phyloP scores from a whole-genome alignment of 2,888 invertebrate genomes.

The Drosophila kambysellisi region DNA sequence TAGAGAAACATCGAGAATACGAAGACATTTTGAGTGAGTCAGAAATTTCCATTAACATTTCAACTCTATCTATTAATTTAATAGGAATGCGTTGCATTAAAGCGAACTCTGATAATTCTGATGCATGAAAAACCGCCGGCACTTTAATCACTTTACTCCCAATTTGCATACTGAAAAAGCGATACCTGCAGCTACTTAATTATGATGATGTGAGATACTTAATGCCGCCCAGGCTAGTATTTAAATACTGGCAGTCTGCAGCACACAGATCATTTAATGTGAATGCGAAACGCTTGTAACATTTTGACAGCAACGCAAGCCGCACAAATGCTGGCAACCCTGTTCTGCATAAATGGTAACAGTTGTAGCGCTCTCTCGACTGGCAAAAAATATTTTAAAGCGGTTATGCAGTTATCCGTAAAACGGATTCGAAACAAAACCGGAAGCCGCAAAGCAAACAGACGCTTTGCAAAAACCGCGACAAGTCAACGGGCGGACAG shows the following conservation, averaged over 20 bases:
- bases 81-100: conserved; percentile 1
- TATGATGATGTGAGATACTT: conserved; percentile 29
- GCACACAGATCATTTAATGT: conserved; percentile 3
- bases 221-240: conserved; percentile 18
- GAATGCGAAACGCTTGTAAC: neutral
- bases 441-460: conserved; percentile 79
- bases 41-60: neutral
- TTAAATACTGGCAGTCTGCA: conserved; percentile 12
- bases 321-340: conserved; percentile 24
- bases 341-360: conserved; percentile 18
- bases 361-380: conserved; percentile 16
- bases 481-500: conserved; percentile 48
- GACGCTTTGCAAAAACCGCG: conserved; percentile 76
- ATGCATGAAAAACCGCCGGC: conserved; percentile 11
- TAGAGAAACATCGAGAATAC: neutral
- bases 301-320: conserved; percentile 6
- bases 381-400: conserved; percentile 55
- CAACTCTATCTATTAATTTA: conserved; percentile 3
- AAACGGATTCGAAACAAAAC: conserved; percentile 70
- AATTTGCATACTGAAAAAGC: conserved; percentile 28
- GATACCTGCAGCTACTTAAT: conserved; percentile 25
- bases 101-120: conserved; percentile 2
- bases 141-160: conserved; percentile 28
- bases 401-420: conserved; percentile 70
- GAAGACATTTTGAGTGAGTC: neutral